Percentiles rank a stretch among this genome's conserved stretches.
phyloP scores from a whole-genome alignment of 2,113 vertebrate species.

The Gadus macrocephalus region DNA sequence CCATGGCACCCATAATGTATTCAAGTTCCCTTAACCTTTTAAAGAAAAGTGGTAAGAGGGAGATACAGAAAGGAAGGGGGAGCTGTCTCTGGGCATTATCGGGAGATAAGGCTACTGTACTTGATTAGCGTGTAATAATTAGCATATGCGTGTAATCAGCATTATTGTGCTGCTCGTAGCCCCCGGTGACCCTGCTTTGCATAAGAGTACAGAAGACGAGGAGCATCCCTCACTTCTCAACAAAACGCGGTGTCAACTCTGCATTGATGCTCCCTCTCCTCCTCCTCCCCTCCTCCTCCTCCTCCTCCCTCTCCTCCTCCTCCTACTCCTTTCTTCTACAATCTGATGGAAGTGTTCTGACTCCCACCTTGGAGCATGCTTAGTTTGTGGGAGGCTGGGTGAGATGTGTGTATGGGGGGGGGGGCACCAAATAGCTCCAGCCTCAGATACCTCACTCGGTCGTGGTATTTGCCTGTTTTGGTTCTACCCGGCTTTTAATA shows the following conservation, averaged over 20 bases:
- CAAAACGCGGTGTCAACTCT: constrained; percentile 65
- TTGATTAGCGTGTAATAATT: constrained; percentile 82
- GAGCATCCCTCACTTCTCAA: constrained; percentile 69
- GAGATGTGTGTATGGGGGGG: too few relatives aligned
- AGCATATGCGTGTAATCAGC: constrained; percentile 83
- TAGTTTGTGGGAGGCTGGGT: constrained; percentile 14
- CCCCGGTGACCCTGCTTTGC: constrained; percentile 77
- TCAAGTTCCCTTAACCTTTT: constrained; percentile 58
- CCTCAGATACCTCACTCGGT: constrained; percentile 28
- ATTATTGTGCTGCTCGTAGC: constrained; percentile 77
- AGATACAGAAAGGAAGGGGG: constrained; percentile 33
- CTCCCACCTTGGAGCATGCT: constrained; percentile 40
- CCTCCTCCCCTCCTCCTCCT: neutral
- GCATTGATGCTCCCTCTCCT: constrained; percentile 50
- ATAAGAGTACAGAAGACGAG: constrained; percentile 71
- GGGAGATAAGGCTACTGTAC: constrained; percentile 76
- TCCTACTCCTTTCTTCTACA: constrained; percentile 49
- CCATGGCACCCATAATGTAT: constrained; percentile 48
- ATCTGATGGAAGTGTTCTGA: constrained; percentile 51
- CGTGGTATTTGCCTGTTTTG: constrained; percentile 17
- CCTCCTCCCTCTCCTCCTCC: constrained; percentile 13
- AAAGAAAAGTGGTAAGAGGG: constrained; percentile 37
- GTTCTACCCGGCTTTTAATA: constrained; percentile 26
- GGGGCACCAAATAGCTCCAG: constrained; percentile 18
- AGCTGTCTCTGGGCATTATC: constrained; percentile 65